phyloP scores from a whole-genome alignment of 2,113 vertebrate species.

The Mastomys natalensis region DNA sequence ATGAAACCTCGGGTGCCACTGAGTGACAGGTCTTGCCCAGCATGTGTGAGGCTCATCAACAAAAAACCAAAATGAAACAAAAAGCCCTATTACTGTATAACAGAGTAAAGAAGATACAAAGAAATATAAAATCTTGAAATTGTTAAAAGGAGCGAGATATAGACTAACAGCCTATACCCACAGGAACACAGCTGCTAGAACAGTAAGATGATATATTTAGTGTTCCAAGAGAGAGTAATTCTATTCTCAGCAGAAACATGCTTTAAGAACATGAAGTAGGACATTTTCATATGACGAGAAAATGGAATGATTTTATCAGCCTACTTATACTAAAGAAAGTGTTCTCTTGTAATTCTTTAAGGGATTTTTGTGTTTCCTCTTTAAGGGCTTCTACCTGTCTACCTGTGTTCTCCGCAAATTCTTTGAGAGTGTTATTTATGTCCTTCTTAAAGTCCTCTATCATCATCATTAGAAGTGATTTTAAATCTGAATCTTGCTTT shows the following conservation, averaged over 20 bases:
- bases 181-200: not conserved
- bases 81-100: not conserved
- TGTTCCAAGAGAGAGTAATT: not conserved
- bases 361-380: too few species aligned
- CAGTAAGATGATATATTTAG: not conserved
- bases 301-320: not conserved
- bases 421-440: too few species aligned
- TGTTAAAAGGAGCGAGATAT: not conserved
- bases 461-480: too few species aligned
- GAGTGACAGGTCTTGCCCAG: not conserved
- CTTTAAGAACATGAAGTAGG: not conserved
- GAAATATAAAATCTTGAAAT: not conserved
- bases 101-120: not conserved
- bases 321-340: not conserved
- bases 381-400: too few species aligned
- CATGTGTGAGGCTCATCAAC: not conserved
- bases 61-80: not conserved
- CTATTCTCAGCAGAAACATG: not conserved
- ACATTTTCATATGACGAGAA: not conserved
- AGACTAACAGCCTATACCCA: not conserved
- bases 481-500: too few species aligned
- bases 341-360: too few species aligned
- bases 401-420: too few species aligned
- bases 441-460: too few species aligned
- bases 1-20: not conserved